Conservation (phyloP, 2,797 vertebrate genomes). For the Botia almorhae region DNA sequence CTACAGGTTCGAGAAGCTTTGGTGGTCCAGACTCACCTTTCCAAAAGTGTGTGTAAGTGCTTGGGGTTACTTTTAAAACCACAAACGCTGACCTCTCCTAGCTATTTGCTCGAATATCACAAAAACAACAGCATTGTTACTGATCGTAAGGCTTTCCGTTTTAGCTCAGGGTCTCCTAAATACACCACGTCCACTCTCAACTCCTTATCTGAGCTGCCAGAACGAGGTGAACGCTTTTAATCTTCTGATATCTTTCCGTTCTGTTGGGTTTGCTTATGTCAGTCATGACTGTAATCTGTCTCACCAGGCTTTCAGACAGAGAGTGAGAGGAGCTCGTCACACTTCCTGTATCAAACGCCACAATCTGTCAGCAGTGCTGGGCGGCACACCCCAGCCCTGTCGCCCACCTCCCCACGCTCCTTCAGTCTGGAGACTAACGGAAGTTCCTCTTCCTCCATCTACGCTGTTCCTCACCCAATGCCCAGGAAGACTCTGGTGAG, state of each 20-base stretch:
- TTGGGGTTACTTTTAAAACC: background rate
- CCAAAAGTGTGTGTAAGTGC: constrained; percentile 75
- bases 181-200: constrained; percentile 62
- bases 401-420: constrained; percentile 69
- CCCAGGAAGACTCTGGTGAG: constrained; percentile 77
- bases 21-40: constrained; percentile 72
- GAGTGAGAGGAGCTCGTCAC: constrained; percentile 41
- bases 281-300: background rate
- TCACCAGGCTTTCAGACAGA: constrained; percentile 55
- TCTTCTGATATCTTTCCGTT: background rate
- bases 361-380: constrained; percentile 53
- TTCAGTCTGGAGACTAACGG: constrained; percentile 72
- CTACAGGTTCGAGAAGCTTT: constrained; percentile 70
- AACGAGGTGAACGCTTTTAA: constrained; percentile 60
- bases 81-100: constrained; percentile 20
- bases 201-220: constrained; percentile 67
- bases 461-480: constrained; percentile 71
- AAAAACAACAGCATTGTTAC: background rate
- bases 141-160: constrained; percentile 29
- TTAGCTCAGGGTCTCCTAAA: constrained; percentile 71
- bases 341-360: constrained; percentile 62
- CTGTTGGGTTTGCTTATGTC: background rate
- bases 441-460: constrained; percentile 53
- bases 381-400: constrained; percentile 57
- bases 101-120: background rate